Base-by-base conservation (phyloP, 1,140 invertebrate species). In the Andricus grossulariae region DNA sequence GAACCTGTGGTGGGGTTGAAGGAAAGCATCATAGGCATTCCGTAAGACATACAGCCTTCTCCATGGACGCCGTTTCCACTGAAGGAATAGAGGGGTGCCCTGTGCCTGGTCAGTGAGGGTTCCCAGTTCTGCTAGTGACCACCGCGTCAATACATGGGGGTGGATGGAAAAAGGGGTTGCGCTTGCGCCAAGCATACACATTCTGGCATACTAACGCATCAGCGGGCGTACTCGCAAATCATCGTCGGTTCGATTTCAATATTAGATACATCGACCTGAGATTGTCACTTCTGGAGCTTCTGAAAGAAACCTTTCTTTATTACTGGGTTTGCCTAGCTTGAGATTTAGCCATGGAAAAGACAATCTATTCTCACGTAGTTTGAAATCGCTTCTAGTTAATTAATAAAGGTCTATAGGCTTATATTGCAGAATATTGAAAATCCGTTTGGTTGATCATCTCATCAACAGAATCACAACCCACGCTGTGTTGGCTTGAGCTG, bases 11-110 rank as follows among this genome's bases (percentile, higher is more conserved):
- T 78, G 76, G 83, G 79, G 75, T 76, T 75, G 83, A 79, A 82
- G 80, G 82, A 85, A 87, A 85, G 88, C 88, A 88, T 90, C 88
- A 88, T 90, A 90, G 85, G 85, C 88, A 90, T 90, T 90, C 88
- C 88, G 84, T 80, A 88, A 90, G 89, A 90, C 84, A 87, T 85
- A 88, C 80, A 85, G 83, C 83, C 73, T 86, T 86, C 84, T 85
- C 84, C 81, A 78, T 80, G 82, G 83, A 84, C 82, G 82, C 76
- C 82, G 87, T 86, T 80, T 79, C 79, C 76, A 82, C 73, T 80
- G 83, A 87, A 83, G 80, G 83, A 87, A 83, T 80, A 79, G 82
- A 84, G 80, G 84, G 85, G 85, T 82, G 84, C 52, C 45, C 73
- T 77, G 71, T 80, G 79, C 80, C 85, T 87, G 89, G 87, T 89